Evolutionary conservation across 2,113 vertebrate genomes (phyloP), one percentile per base, ranked within the genome.

Genomic region (Clarias batrachus): DNA sequence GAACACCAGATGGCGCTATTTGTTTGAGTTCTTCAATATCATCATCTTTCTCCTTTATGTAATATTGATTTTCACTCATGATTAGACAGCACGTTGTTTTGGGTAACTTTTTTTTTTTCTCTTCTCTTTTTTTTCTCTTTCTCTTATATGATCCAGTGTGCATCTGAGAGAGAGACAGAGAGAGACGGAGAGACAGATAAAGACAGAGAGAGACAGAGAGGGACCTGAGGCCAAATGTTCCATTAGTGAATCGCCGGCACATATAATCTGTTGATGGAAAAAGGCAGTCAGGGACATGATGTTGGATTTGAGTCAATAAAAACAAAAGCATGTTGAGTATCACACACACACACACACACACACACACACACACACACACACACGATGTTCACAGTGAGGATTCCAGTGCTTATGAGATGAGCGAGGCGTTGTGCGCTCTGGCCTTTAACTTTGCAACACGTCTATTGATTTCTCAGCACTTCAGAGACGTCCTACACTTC

Each of bases 141-240:
- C 1, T 52, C 21, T 76, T 25, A 76, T n/a, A 52, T n/a, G 23
- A 52, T 14, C 11, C 13, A 76, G 13, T 74, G 41, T n/a, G 21
- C 21, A 37, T 71, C 68, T 1, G 68, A 71, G 33, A 37, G 30
- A 19, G 30, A 33, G 30, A 33, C 30, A 33, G 30, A 33, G 30
- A 33, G 8, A 33, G 2, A 74, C 2, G 25, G 62, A n/a, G 23
- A 8, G 10, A 48, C 1, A 63, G 62, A 25, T 8, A 23, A 10
- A 48, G 5, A 48, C 4, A 48, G 4, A 48, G 48, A 48, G 6
- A 48, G 48, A 48, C 6, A 48, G 37, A 25, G 71, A 48, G 21
- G 25, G 3, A 82, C 66, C 66, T 57, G 52, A 59, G 27, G 82
- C 68, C 70, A 60, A 84, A 84, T 56, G 30, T 73, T 84, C 30